phyloP scores from a whole-genome alignment of 2,113 vertebrate genomes.

The Damaliscus lunatus region DNA sequence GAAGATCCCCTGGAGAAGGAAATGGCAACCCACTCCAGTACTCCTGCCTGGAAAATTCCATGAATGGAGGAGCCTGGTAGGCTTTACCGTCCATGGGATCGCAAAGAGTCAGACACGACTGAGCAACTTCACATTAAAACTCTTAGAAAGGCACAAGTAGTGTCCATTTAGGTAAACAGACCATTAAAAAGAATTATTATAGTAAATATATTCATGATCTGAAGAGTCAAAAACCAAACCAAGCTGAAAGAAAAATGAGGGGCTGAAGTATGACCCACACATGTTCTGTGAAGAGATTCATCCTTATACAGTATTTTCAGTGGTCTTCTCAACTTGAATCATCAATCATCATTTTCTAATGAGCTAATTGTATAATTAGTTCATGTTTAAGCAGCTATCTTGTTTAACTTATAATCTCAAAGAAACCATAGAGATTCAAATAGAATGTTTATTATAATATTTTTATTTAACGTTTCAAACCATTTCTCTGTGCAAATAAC shows the following conservation, averaged over 20 bases:
- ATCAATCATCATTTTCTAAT: neutral
- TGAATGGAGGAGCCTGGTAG: neutral
- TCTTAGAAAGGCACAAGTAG: neutral
- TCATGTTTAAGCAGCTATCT: neutral
- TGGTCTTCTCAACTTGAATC: neutral
- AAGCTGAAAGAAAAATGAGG: neutral
- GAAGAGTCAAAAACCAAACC: neutral
- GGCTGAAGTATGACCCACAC: neutral
- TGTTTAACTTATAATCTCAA: neutral
- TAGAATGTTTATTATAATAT: neutral
- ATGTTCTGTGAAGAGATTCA: neutral
- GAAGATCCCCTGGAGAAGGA: neutral
- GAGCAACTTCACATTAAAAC: neutral
- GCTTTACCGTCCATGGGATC: neutral
- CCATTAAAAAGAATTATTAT: neutral
- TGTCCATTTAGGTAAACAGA: neutral
- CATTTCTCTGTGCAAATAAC: neutral
- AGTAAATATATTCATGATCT: neutral
- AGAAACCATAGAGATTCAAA: neutral
- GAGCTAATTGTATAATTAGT: conserved; percentile 14
- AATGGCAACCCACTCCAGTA: neutral
- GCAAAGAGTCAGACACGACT: rapidly evolving
- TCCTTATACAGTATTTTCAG: neutral
- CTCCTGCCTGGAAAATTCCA: neutral
- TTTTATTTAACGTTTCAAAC: neutral